phyloP scores from a whole-genome alignment of 2,113 vertebrate species.

The Leptobrachium ailaonicum region DNA sequence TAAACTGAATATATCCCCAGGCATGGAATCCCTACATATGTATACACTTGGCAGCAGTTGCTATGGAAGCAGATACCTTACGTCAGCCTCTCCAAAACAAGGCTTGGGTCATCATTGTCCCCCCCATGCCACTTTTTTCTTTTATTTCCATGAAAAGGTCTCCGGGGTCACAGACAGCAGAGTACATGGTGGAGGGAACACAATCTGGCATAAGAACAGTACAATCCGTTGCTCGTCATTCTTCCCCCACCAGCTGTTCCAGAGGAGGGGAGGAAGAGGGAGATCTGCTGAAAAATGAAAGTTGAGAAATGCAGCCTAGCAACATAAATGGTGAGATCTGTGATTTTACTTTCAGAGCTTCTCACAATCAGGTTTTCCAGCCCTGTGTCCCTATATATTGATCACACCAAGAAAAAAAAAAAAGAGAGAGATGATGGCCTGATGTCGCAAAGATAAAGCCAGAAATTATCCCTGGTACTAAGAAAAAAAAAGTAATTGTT shows the following conservation, averaged over 20 bases:
- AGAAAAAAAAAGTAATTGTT: no score
- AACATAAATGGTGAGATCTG: background rate
- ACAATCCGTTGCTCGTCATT: background rate
- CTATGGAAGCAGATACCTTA: slow-evolving; percentile 32
- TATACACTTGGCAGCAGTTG: slow-evolving; percentile 21
- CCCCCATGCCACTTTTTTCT: background rate
- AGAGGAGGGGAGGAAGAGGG: background rate
- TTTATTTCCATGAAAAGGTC: background rate
- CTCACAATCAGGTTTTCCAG: no score
- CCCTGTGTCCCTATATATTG: no score
- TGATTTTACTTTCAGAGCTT: background rate
- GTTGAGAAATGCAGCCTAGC: background rate
- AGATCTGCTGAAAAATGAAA: background rate
- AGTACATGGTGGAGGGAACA: background rate
- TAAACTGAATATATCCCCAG: slow-evolving; percentile 8
- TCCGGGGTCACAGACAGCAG: background rate
- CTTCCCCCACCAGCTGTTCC: background rate
- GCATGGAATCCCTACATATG: slow-evolving; percentile 6
- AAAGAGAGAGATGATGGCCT: no score
- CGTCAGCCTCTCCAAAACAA: slow-evolving; percentile 4
- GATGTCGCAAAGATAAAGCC: no score
- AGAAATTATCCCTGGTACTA: no score
- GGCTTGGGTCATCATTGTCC: background rate
- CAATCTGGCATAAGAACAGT: background rate
- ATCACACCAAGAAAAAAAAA: no score